These are phyloP conservation scores for Epistrophella euchroma DNA, from an alignment of 2,888 invertebrate species.

Conservation along the genomic window DNA sequence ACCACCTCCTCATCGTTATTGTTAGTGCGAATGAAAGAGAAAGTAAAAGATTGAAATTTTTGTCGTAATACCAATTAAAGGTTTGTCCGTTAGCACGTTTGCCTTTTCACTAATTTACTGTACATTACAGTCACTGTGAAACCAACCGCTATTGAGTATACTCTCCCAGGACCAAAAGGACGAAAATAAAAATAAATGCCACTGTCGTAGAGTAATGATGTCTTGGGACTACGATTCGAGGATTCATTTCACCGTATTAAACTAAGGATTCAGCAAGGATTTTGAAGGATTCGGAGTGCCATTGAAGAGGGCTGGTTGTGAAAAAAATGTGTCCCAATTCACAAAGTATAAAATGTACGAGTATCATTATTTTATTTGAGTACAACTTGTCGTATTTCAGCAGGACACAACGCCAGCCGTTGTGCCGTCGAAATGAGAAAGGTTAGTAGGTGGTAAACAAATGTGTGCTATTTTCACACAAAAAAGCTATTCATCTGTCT, in stretches of 20 bases:
- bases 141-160: background rate
- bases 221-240: conserved; percentile 34
- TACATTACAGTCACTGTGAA: conserved; percentile 17
- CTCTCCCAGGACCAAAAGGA: conserved; percentile 7
- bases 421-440: conserved; percentile 30
- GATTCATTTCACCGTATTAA: conserved; percentile 33
- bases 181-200: conserved; percentile 20
- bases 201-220: conserved; percentile 39
- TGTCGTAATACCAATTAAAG: conserved; percentile 62
- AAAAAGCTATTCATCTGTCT: conserved; percentile 7
- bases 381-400: background rate
- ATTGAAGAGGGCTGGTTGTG: conserved; percentile 8
- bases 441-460: conserved; percentile 22
- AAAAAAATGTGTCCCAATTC: conserved; percentile 32
- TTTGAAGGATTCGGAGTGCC: background rate
- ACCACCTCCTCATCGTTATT: background rate
- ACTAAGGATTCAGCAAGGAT: conserved; percentile 24
- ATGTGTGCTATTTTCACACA: conserved; percentile 24
- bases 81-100: conserved; percentile 50
- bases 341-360: background rate
- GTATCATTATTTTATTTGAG: conserved; percentile 18
- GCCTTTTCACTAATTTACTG: conserved; percentile 30
- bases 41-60: conserved; percentile 12
- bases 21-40: background rate
- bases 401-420: background rate